Conservation (phyloP, 2,888 invertebrate species). For the Drosophila mulleri region DNA sequence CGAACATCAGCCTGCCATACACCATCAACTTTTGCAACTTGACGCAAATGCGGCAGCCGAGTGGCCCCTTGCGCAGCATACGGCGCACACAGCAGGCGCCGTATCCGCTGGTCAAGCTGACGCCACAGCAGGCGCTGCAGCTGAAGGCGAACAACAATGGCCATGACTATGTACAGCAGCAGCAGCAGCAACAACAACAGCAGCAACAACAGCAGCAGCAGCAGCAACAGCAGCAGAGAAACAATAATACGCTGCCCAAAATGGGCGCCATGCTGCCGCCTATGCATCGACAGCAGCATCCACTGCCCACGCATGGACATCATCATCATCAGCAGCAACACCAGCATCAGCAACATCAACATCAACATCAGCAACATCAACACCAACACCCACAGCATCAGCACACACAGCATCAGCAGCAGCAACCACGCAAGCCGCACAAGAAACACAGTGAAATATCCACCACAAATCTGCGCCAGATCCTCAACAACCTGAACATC, state of each 20-base stretch:
- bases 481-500: slow-evolving; percentile 92
- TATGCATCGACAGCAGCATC: slow-evolving; percentile 70
- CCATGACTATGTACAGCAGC: slow-evolving; percentile 64
- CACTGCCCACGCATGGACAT: slow-evolving; percentile 56
- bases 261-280: slow-evolving; percentile 69
- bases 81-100: slow-evolving; percentile 92
- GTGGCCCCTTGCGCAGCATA: slow-evolving; percentile 90
- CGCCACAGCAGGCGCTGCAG: slow-evolving; percentile 84
- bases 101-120: slow-evolving; percentile 91
- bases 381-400: slow-evolving; percentile 43
- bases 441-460: slow-evolving; percentile 83
- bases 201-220: slow-evolving; percentile 61
- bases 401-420: slow-evolving; percentile 50
- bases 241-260: slow-evolving; percentile 81
- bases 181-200: slow-evolving; percentile 52
- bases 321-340: slow-evolving; percentile 63
- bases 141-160: slow-evolving; percentile 68
- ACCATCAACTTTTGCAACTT: slow-evolving; percentile 91
- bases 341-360: slow-evolving; percentile 58
- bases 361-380: slow-evolving; percentile 54
- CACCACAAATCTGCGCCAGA: slow-evolving; percentile 89
- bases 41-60: slow-evolving; percentile 90
- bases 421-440: slow-evolving; percentile 67
- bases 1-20: slow-evolving; percentile 90
- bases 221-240: slow-evolving; percentile 56